Percentiles rank a stretch among this genome's conserved stretches.
phyloP scores from a whole-genome alignment of 2,888 invertebrate genomes.

The Pinctada fucata region DNA sequence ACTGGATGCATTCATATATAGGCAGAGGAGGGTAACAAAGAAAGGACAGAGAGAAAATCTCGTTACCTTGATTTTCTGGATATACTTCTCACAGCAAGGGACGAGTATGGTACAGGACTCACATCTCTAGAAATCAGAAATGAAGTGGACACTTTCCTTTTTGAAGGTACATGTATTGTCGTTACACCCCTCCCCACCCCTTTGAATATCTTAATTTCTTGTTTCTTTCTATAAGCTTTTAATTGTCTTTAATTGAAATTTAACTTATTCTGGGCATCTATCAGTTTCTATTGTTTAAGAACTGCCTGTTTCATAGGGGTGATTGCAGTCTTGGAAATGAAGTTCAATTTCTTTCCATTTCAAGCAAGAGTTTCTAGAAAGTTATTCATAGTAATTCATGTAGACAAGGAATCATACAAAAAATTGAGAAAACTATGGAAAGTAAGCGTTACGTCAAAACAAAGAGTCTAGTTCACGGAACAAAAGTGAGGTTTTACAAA shows the following conservation, averaged over 20 bases:
- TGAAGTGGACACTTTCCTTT: constrained; percentile 69
- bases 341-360: too few relatives aligned
- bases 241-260: background rate
- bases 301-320: background rate
- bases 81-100: constrained; percentile 59
- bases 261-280: background rate
- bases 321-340: too few relatives aligned
- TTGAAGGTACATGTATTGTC: constrained; percentile 54
- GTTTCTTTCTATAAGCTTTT: background rate
- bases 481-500: too few relatives aligned
- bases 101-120: constrained; percentile 63
- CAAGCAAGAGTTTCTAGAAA: too few relatives aligned
- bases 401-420: too few relatives aligned
- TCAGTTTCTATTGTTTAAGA: background rate
- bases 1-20: background rate
- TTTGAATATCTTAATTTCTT: background rate
- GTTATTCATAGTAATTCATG: too few relatives aligned
- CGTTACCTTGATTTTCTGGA: constrained; percentile 60
- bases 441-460: too few relatives aligned
- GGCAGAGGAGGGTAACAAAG: constrained; percentile 40
- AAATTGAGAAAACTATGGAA: too few relatives aligned
- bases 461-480: too few relatives aligned
- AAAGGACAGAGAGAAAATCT: constrained; percentile 10
- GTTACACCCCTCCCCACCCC: background rate
- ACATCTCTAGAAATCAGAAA: constrained; percentile 64